Base-by-base conservation (phyloP, 2,113 vertebrate genomes). In the Xerus inauris region DNA sequence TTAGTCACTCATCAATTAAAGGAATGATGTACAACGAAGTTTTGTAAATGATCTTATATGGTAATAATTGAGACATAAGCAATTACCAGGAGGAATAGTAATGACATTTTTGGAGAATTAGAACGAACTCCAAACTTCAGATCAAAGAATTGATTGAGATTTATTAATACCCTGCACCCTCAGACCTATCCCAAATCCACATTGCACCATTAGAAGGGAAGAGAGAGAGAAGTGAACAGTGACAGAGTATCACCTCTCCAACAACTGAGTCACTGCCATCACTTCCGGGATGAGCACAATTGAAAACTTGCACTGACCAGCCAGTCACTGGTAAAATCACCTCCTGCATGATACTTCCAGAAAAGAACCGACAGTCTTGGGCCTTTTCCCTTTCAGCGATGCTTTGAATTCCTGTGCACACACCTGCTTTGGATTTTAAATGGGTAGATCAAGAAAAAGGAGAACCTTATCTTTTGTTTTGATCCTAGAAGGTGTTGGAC, bases 341-440 rank as follows among this genome's bases (percentile, higher is more conserved):
- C 88, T 92, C 77, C 89, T 86, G 28, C 13, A 1, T 67, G 69
- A 57, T 32, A 22, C 35, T 24, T 69, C 54, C 80, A 71, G 51
- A 87, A 51, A 88, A 35, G 47, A 45, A 17, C 57, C 73, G 20
- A 59, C 8, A 8, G 30, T 28, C 35, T 76, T 64, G 10, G 49
- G 65, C 14, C 57, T 76, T 72, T 64, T 83, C 24, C 17, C 30
- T 62, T 62, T 65, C 47, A 30, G 35, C 5, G 24, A 89, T 69
- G 75, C 57, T 28, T 49, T 67, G 62, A 67, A 17, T 54, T 86
- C 40, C 42, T 59, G 47, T 54, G 20, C 75, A 65, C 75, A 76
- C 32, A 73, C 81, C 17, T 64, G 22, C 26, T 92, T 96, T 85
- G 85, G 32, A 71, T 91, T 86, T 83, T 77, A 94, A 91, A 92